phyloP scores from a whole-genome alignment of 1,140 invertebrate genomes.

The Coenobita brevimanus region DNA sequence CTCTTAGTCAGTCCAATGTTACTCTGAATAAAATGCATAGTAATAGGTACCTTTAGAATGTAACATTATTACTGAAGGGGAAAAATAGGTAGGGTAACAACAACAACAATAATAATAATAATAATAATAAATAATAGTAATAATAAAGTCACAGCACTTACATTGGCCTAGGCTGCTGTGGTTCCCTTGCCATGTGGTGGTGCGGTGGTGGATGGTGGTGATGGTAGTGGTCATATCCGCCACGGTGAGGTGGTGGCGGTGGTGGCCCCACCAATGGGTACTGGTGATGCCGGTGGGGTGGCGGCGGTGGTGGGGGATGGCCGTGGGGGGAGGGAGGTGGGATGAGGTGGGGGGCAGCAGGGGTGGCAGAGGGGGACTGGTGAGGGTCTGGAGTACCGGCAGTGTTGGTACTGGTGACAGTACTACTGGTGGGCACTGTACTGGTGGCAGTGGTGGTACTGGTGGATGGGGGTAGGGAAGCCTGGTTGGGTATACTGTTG shows the following conservation, averaged over 20 bases:
- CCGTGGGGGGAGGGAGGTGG: not conserved
- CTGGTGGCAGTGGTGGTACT: constrained; percentile 5
- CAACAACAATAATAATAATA: not conserved
- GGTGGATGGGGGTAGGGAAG: constrained; percentile 3
- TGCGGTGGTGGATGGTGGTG: constrained; percentile 36
- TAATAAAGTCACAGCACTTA: constrained; percentile 21
- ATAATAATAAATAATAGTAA: not conserved
- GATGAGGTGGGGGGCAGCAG: constrained; percentile 2
- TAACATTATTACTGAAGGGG: too few relatives aligned
- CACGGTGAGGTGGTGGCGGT: constrained; percentile 66
- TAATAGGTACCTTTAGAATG: too few relatives aligned
- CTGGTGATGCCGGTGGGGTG: constrained; percentile 63
- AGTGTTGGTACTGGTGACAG: not conserved
- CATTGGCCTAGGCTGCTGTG: constrained; percentile 41
- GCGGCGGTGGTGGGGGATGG: constrained; percentile 1
- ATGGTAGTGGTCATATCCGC: constrained; percentile 38
- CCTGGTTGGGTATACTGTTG: not conserved
- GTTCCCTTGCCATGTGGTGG: constrained; percentile 29
- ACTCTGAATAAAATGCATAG: too few relatives aligned
- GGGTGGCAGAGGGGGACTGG: not conserved
- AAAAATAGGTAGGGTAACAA: too few relatives aligned
- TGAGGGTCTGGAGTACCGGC: not conserved
- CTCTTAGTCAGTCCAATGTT: too few relatives aligned
- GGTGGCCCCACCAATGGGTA: constrained; percentile 32
- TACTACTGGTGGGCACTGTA: constrained; percentile 7